Evolutionary conservation across 2,797 vertebrate genomes (phyloP), one percentile per base, ranked within the genome.

Genomic region (Ciconia nigra): DNA sequence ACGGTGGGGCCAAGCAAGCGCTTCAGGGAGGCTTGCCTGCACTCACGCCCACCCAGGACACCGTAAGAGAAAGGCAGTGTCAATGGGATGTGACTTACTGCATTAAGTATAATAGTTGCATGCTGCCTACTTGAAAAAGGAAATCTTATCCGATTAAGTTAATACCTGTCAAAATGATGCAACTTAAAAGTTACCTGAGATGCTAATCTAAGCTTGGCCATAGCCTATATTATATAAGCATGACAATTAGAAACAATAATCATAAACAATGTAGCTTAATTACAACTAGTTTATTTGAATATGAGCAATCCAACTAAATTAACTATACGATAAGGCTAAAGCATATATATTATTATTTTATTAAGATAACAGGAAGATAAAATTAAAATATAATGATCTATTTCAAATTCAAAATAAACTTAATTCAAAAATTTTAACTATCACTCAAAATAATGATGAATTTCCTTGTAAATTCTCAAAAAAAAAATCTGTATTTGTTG

Each of bases 181-280:
- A 69, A 58, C 41, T 78, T 67, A 16, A 28, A 83, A 92, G 54
- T 61, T 44, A 88, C 83, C 54, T 17, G 39, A 84, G 54, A 90
- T 69, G 58, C 51, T 57, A 57, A 69, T 46, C 42, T 61, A 58
- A 72, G 46, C 26, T 65, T 65, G 57, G 55, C 33, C 49, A 49
- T 9, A 59, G 26, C 10, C 20, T 86, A 1, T 39, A 52, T 62
- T 69, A 49, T 42, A 77, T 17, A 86, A 87, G 44, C 58, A 76
- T 21, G 61, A 46, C 19, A 54, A 79, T 65, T 72, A 76, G 61
- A 89, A 93, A 74, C 33, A 78, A 82, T 39, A 81, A 61, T 28
- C 44, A 57, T 79, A 90, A 95, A 84, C 24, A 35, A 65, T 16
- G 18, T 31, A 51, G n/a, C n/a, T 71, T 88, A 92, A 87, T 61